Evolutionary conservation across 2,113 vertebrate species (phyloP).

Genomic region (Eudyptes chrysolophus): DNA sequence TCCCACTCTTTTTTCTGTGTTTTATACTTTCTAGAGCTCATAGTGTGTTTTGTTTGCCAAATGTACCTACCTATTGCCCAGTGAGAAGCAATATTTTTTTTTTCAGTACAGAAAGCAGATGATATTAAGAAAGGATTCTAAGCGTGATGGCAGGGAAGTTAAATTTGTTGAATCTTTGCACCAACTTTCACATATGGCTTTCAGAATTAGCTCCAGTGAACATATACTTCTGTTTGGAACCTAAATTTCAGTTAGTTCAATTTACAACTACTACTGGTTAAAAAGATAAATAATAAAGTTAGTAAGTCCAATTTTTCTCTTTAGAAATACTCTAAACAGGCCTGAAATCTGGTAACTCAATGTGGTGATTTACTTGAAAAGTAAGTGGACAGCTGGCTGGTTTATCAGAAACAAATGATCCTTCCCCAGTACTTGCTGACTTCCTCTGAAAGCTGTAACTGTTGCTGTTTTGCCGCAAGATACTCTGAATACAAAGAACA

Average conservation of each 20-base stretch:
- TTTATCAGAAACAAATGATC: not conserved
- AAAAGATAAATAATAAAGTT: not conserved
- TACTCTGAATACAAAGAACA: not conserved
- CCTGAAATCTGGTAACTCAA: slow-evolving; percentile 42
- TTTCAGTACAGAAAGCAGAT: not conserved
- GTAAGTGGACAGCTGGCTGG: slow-evolving; percentile 46
- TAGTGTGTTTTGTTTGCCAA: slow-evolving; percentile 21
- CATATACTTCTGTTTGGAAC: not conserved
- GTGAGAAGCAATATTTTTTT: not conserved
- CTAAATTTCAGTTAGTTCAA: not conserved
- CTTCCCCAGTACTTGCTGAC: not conserved
- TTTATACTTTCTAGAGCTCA: not conserved
- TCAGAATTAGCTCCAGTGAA: slow-evolving; percentile 2
- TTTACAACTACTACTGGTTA: not conserved
- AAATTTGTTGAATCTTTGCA: slow-evolving; percentile 2
- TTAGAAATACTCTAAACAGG: slow-evolving; percentile 32
- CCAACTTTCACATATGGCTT: not conserved
- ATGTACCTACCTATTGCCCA: not conserved
- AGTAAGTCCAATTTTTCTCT: not conserved
- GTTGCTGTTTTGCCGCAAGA: not conserved
- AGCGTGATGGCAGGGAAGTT: not conserved
- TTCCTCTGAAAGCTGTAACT: slow-evolving; percentile 33
- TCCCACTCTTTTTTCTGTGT: not conserved
- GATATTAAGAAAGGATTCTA: not conserved
- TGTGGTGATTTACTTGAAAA: slow-evolving; percentile 28